Base-by-base conservation (phyloP, 2,888 invertebrate species). In the Cephonodes hylas region DNA sequence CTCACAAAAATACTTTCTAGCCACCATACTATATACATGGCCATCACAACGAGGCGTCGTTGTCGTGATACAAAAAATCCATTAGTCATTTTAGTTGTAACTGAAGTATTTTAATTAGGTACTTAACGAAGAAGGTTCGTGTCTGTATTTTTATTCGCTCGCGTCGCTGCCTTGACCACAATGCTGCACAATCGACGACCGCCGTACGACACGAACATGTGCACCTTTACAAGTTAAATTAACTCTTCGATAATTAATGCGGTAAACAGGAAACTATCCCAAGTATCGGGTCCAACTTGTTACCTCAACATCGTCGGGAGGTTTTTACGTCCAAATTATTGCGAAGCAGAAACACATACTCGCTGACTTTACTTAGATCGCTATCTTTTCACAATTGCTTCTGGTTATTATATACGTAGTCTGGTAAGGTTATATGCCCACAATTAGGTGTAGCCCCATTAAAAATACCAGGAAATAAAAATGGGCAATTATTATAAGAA, bases 121-220 rank as follows among this genome's bases (percentile, higher is more conserved):
- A 63, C 66, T 72, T 66, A 66, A 58, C 64, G 42, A 31, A 53
- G 65, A 65, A 70, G 68, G 68, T 68, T 73, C 70, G 67, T 64
- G 71, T 63, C 65, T 66, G 66, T 66, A 63, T 73, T 72, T 73
- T 74, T 67, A 73, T 72, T 71, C 68, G 74, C 73, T 68, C 71
- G 8, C 53, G 72, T 70, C 66, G 63, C 65, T 69, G 64, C 79
- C 80, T 80, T 76, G 79, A 73, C 73, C 74, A 77, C 72, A 72
- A 74, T 72, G 69, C 58, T 72, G 69, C 58, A 59, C 58, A 59
- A 59, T 59, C 58, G 44, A 59, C 44, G 27, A 59, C 27, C 58
- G 18, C 44, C 27, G 42, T 58, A 6, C n/a, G 13, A 23, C 42
- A 13, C 58, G 15, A 53, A 53, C 31, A 53, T 8, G 18, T 18